These are phyloP conservation scores for Margarornis squamiger DNA, from an alignment of 2,797 vertebrate genomes.

Conservation along the genomic window DNA sequence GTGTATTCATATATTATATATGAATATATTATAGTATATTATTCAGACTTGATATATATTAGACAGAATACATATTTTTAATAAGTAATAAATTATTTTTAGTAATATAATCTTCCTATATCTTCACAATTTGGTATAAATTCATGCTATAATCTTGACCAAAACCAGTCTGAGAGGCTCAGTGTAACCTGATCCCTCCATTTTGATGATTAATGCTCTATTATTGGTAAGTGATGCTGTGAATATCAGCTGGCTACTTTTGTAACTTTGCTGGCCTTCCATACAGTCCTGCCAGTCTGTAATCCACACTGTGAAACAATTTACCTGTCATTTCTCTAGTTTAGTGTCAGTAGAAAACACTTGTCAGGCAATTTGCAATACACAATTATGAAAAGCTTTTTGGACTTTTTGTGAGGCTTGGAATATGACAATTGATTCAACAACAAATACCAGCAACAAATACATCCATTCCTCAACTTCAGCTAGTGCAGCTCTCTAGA, in stretches of 20 bases:
- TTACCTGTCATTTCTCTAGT: neutral
- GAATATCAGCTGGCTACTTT: constrained; percentile 11
- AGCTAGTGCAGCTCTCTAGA: neutral
- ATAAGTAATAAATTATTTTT: neutral
- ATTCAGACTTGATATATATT: neutral
- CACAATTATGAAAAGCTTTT: neutral
- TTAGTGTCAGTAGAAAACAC: neutral
- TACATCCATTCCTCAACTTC: neutral
- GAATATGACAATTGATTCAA: neutral
- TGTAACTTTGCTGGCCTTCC: neutral
- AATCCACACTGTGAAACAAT: neutral
- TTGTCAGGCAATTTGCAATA: neutral
- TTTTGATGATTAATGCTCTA: neutral
- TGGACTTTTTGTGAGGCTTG: neutral
- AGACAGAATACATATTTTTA: neutral
- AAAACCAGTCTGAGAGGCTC: constrained; percentile 20
- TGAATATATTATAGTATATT: neutral
- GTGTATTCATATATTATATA: neutral
- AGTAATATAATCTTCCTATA: neutral
- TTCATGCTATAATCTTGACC: neutral
- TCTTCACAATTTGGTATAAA: neutral
- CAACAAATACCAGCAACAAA: constrained; percentile 25
- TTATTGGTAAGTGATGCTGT: neutral
- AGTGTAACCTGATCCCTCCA: neutral
- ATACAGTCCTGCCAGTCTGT: neutral